Conservation (phyloP, 2,888 invertebrate species). For the Rosalia funebris region DNA sequence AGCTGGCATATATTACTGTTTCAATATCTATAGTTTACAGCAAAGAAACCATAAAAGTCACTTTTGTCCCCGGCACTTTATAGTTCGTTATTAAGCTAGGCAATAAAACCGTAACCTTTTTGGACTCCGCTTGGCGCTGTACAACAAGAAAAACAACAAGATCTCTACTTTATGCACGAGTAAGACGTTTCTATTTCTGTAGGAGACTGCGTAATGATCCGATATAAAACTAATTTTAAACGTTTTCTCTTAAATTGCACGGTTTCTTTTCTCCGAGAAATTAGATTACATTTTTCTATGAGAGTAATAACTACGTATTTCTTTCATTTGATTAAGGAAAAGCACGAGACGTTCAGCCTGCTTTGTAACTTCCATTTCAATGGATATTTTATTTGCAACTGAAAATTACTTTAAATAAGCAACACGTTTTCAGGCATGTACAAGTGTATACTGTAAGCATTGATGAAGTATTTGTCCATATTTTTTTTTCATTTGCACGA, state of each 20-base stretch:
- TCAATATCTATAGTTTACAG: not conserved
- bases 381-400: too few relatives aligned
- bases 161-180: not conserved
- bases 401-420: not conserved
- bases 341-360: not conserved
- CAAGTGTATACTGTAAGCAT: too few relatives aligned
- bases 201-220: not conserved
- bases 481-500: too few relatives aligned
- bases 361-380: not conserved
- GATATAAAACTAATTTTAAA: conserved; percentile 9
- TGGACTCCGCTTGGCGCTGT: not conserved
- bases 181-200: not conserved
- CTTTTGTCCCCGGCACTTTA: not conserved
- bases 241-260: conserved; percentile 5
- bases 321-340: not conserved
- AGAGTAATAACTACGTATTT: not conserved
- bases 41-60: not conserved
- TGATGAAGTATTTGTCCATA: too few relatives aligned
- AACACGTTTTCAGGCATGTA: too few relatives aligned
- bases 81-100: not conserved
- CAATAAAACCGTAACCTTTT: not conserved
- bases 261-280: not conserved
- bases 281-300: not conserved
- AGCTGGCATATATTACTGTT: too few relatives aligned
- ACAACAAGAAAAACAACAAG: not conserved